A percentile compares a stretch with the other conserved stretches of the same genome.
Evolutionary conservation across 2,797 vertebrate genomes (phyloP).

Genomic region (Ciconia nigra): DNA sequence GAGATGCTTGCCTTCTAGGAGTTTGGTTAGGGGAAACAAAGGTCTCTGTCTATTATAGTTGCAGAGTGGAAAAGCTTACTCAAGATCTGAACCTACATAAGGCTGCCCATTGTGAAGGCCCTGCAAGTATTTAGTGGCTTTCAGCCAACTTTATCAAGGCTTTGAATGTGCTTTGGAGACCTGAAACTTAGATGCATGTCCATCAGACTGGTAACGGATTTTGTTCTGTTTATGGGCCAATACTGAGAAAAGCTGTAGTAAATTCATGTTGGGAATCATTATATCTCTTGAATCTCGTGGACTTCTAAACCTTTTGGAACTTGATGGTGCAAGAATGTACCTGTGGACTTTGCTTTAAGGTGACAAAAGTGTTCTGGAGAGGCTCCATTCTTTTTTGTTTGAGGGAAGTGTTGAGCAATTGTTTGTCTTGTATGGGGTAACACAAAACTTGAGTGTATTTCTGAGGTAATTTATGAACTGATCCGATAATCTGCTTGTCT

Average conservation of each 20-base stretch:
- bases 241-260: background rate
- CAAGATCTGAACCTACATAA: background rate
- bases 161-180: background rate
- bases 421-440: background rate
- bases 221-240: background rate
- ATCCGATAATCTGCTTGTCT: background rate
- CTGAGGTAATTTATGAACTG: background rate
- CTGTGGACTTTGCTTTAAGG: conserved; percentile 13
- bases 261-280: background rate
- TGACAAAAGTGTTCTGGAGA: background rate
- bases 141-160: background rate
- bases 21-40: background rate
- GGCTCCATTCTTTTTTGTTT: background rate
- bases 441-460: background rate
- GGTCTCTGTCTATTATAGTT: background rate
- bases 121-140: background rate
- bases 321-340: background rate
- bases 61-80: background rate
- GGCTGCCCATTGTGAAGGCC: background rate
- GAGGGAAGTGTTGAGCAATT: conserved; percentile 1
- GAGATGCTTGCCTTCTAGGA: background rate
- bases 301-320: background rate
- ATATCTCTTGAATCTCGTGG: background rate
- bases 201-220: background rate
- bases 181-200: background rate